Conservation (phyloP, 1,140 invertebrate species). For the Archivesica marissinica region DNA sequence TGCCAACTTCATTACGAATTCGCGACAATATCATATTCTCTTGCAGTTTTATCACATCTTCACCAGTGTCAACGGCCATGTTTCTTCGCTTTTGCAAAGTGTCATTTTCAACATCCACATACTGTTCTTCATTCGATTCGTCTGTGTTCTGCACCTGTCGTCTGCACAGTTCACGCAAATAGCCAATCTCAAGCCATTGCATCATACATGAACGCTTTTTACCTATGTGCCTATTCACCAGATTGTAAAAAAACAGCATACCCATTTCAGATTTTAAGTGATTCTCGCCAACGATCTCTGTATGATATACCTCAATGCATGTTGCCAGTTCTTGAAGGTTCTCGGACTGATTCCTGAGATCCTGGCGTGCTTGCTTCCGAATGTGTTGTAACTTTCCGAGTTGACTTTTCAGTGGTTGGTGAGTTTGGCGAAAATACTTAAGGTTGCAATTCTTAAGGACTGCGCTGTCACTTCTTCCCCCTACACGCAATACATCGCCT, state of each 20-base stretch:
- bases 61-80: background rate
- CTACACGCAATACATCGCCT: conserved; percentile 88
- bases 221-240: background rate
- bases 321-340: background rate
- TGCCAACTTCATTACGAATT: background rate
- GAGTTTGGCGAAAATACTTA: background rate
- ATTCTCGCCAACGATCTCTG: background rate
- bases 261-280: background rate
- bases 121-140: background rate
- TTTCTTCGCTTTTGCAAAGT: background rate
- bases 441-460: conserved; percentile 3
- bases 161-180: background rate
- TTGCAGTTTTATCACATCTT: background rate
- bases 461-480: conserved; percentile 85
- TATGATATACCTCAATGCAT: background rate
- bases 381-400: conserved; percentile 13
- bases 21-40: background rate
- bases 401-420: background rate
- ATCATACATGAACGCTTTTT: background rate
- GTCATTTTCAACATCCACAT: background rate
- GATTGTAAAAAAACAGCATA: background rate
- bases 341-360: background rate
- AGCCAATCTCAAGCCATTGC: background rate
- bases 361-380: background rate
- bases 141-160: background rate